Base-by-base conservation (phyloP, 2,888 invertebrate species). In the Troides oblongomaculatus region DNA sequence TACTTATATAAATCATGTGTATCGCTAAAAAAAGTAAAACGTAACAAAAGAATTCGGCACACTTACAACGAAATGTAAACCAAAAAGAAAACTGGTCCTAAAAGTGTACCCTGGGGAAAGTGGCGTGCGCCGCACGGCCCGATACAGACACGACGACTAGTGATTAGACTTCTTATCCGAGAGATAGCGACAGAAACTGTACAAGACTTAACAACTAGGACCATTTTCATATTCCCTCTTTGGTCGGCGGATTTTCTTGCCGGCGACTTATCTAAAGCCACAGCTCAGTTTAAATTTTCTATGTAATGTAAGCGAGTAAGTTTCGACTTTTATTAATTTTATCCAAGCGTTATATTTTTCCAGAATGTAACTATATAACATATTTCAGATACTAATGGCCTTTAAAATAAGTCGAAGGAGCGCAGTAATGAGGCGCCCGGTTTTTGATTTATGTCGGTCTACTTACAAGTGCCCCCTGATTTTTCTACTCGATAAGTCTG, bases 181-280 rank as follows among this genome's bases (percentile, higher is more conserved):
- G 83, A 90, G 92, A 92, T 91, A 92, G 92, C 91, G 91, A 87
- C 88, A 90, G 90, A 91, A 92, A 92, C 91, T 91, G 91, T 90
- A 87, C 90, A 90, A 91, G 92, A 92, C 92, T 92, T 92, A 92
- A 92, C 92, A 92, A 92, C 92, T 92, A 92, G 90, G 86, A 89
- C 87, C 91, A 84, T 90, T 91, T 91, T 91, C 91, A 90, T 92
- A 91, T 92, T 92, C 90, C 85, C 86, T 86, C 86, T 86, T 53
- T 53, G 53, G 78, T 88, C 87, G 89, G 88, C 88, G 88, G 84
- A 89, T 89, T 92, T 90, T 90, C 89, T 87, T 87, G 82, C 81
- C 83, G 83, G 79, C 85, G 87, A 89, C 89, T 92, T 92, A 92
- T 92, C 91, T 92, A 88, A 91, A 81, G 86, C 84, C 75, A 78